Conservation (phyloP, 92 coral and sea anemone species). For the Bergia puertoricense region DNA sequence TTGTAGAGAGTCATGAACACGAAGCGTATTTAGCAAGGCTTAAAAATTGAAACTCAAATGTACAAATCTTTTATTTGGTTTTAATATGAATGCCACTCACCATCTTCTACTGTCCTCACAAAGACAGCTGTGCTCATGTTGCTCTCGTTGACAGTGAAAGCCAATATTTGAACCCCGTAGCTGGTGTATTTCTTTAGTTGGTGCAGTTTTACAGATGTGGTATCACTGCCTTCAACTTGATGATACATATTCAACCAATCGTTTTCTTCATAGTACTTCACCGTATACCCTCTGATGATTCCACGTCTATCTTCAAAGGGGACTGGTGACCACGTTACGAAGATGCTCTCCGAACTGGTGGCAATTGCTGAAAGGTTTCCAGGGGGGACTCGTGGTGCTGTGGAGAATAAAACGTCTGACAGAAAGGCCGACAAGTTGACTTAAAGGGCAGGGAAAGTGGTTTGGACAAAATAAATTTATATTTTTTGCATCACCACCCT, state of each 20-base stretch:
- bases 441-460: too few relatives aligned
- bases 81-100: not conserved
- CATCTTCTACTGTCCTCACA: conserved; percentile 25
- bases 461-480: too few relatives aligned
- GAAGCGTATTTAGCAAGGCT: too few relatives aligned
- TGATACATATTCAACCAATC: too few relatives aligned
- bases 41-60: not conserved
- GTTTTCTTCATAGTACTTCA: not conserved
- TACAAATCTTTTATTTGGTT: too few relatives aligned
- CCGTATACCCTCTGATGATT: conserved; percentile 3
- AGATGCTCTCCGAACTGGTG: conserved; percentile 11
- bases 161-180: not conserved
- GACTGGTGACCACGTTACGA: conserved; percentile 33
- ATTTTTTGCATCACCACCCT: too few relatives aligned
- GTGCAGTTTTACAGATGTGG: not conserved
- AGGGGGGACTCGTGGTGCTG: conserved; percentile 32
- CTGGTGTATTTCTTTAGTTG: not conserved
- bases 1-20: too few relatives aligned
- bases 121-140: not conserved
- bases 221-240: not conserved
- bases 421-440: not conserved
- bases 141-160: not conserved
- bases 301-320: conserved; percentile 12
- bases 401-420: not conserved
- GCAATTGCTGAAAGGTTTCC: not conserved